phyloP scores from a whole-genome alignment of 2,797 vertebrate species.

The Podargus strigoides region DNA sequence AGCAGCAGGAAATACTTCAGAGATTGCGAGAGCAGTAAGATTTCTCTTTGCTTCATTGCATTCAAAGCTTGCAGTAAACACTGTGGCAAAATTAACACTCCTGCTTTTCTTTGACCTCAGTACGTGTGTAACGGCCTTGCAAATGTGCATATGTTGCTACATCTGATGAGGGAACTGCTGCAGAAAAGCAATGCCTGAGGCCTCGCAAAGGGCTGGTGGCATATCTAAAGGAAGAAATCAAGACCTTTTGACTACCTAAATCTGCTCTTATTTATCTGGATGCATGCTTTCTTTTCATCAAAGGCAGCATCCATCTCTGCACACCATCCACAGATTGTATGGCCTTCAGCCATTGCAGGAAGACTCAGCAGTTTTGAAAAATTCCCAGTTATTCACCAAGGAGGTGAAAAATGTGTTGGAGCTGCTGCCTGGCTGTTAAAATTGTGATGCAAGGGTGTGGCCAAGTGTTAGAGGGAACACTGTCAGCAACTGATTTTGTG shows the following conservation, averaged over 20 bases:
- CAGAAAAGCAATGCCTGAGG: fast-evolving
- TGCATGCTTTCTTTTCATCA: neutral
- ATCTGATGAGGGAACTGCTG: neutral
- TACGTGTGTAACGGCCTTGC: neutral
- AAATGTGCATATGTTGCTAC: neutral
- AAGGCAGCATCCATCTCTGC: fast-evolving
- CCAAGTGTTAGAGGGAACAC: neutral
- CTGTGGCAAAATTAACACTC: neutral
- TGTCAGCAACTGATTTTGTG: neutral
- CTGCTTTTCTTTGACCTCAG: neutral
- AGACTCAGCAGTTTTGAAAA: neutral
- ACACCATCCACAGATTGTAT: fast-evolving
- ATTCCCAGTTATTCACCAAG: neutral
- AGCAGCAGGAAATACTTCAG: neutral
- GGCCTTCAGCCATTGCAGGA: neutral
- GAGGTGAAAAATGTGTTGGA: neutral
- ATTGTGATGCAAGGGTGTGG: neutral
- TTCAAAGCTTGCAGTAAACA: neutral
- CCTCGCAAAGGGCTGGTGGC: neutral
- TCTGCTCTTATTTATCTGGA: neutral
- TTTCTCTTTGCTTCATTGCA: neutral
- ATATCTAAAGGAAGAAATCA: neutral
- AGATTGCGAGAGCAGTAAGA: neutral
- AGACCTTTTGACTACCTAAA: neutral
- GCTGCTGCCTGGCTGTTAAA: neutral